A percentile compares a stretch with the other conserved stretches of the same genome.
These are phyloP conservation scores for Gymnorhina tibicen DNA, from an alignment of 2,113 vertebrate species.

Conservation along the genomic window DNA sequence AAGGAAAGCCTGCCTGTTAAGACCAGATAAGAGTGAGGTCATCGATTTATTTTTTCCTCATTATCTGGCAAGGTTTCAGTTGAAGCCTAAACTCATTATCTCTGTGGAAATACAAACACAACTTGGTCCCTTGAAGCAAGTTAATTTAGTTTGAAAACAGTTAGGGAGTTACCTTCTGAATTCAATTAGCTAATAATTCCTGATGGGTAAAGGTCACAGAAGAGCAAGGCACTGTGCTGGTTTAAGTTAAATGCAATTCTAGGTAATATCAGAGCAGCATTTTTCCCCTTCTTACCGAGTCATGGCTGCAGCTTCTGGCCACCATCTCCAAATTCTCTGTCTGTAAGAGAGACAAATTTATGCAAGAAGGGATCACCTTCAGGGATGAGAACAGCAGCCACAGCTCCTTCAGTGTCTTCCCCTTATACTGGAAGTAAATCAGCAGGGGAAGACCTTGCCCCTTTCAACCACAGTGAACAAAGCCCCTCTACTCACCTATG, in stretches of 20 bases:
- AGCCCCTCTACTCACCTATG: not conserved
- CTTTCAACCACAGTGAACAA: not conserved
- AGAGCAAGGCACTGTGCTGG: not conserved
- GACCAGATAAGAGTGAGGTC: constrained; percentile 68
- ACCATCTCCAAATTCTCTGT: not conserved
- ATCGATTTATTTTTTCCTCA: constrained; percentile 61
- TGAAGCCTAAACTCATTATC: constrained; percentile 65
- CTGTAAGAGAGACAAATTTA: not conserved
- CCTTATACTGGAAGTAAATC: not conserved
- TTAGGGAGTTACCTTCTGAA: constrained; percentile 55
- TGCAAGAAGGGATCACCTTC: not conserved
- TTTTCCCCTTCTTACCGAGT: not conserved
- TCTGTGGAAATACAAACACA: constrained; percentile 64
- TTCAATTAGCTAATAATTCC: constrained; percentile 59
- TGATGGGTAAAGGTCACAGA: constrained; percentile 41
- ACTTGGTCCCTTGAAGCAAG: constrained; percentile 58
- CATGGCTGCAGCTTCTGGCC: not conserved
- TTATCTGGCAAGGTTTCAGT: constrained; percentile 54
- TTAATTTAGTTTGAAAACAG: constrained; percentile 67
- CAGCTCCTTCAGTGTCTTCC: not conserved
- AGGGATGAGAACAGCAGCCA: not conserved
- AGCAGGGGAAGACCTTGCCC: not conserved
- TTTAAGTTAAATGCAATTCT: constrained; percentile 28
- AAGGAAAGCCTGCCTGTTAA: constrained; percentile 64
- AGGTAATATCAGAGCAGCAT: not conserved